Base-by-base conservation (phyloP, 2,113 vertebrate genomes). In the Acrocephalus kingi region DNA sequence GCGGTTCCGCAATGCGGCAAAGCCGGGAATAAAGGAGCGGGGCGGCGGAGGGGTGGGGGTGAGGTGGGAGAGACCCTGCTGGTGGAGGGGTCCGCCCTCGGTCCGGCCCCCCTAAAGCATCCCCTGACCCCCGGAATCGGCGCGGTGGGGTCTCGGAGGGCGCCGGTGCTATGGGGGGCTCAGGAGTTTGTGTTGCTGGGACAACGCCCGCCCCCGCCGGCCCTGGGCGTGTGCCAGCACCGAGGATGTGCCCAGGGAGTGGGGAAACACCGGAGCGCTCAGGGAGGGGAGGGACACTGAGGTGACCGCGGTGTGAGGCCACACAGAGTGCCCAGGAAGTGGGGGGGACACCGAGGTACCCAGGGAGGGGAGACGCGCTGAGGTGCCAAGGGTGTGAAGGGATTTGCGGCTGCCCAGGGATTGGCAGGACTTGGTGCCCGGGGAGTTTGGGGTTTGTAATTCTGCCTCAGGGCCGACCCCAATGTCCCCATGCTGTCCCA, bases 1-100 rank as follows among this genome's bases (percentile, higher is more conserved):
- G 62, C 82, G 20, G 82, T 55, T 71, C 92, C 76, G 92, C 92
- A 93, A 55, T 93, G 92, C 92, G 92, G 82, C 92, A 93, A 82
- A 93, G 48, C 35, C 71, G 77, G 64, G 31, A 37, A 77, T 37
- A 90, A 87, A 77, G 82, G 87, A 66, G 48, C 41, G 13, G 76
- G 71, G 64, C n/a, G 76, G 76, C 3, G 82, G 56, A 45, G 49
- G 63, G 27, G 21, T 41, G 62, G 25, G 80, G 31, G 80, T 8
- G 80, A 71, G 43, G 33, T 11, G 39, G 51, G 27, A 72, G 59
- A 49, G 46, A 78, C 64, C 71, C 59, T 8, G 59, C 41, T n/a
- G 24, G 2, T 9, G 17, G n/a, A 18, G 41, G 41, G 11, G 20
- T 16, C 6, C 37, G 51, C 15, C 30, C 27, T 43, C 59, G 1